Base-by-base conservation (phyloP, 2,888 invertebrate genomes). In the Tenthredo scrophulariae region DNA sequence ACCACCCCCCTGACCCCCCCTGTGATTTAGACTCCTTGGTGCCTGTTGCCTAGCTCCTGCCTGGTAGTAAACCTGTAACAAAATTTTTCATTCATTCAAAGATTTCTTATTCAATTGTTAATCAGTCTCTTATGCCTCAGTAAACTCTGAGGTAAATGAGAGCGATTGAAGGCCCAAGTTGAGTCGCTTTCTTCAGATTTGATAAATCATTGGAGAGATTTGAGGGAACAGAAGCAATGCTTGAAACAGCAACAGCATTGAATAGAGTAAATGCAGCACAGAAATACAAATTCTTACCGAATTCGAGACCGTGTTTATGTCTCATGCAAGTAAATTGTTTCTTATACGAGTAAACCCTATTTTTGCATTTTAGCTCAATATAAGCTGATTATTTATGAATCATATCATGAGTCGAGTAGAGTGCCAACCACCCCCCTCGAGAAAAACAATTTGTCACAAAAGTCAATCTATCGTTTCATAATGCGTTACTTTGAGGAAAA, bases 11-110 rank as follows among this genome's bases (percentile, higher is more conserved):
- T 92, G 92, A 79, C 89, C 90, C 65, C 89, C 89, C 86, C 93
- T 90, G 85, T 93, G 93, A 84, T 86, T 89, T 37, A 92, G 87
- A 85, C 89, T 89, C 85, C 93, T 89, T 29, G 91, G 89, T 77
- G 90, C 91, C 85, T 91, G 92, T 2, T 90, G 90, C 86, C 93
- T 91, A 10, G 91, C 90, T 82, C 90, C 90, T 58, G 89, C 33
- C 86, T 85, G 86, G 85, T 90, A 92, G 86, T 90, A 93, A 84
- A 88, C 88, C 90, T 90, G 85, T 9, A 84, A 85, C 50, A 87
- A 67, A 77, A 77, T 77, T 50, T 54, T 18, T 77, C 29, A 77
- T 54, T 77, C 13, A 33, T 33, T 18, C 2, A 33, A 67, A 18
- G 33, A 18, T 67, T 67, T 33, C 67, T 15, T 33, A n/a, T 54